phyloP scores from a whole-genome alignment of 2,113 vertebrate genomes.

The Mandrillus leucophaeus region DNA sequence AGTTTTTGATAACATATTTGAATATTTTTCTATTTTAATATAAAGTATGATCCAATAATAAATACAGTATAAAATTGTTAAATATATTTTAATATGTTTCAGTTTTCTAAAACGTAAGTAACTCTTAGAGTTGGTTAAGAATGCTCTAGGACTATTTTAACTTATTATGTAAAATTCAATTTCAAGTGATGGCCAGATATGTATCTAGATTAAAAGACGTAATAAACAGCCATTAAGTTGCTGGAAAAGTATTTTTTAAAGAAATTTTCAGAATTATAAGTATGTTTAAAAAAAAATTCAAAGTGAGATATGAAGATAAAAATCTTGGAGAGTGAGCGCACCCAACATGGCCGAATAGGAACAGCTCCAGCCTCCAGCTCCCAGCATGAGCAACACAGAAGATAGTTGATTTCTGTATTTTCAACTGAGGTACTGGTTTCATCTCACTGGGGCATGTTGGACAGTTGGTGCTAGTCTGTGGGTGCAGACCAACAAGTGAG shows the following conservation, averaged over 20 bases:
- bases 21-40: background rate
- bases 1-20: background rate
- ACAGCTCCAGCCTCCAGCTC: too few relatives aligned
- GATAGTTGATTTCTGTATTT: too few relatives aligned
- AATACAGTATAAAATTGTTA: background rate
- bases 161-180: conserved; percentile 11
- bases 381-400: too few relatives aligned
- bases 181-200: background rate
- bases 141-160: background rate
- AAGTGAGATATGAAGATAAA: background rate
- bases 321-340: background rate
- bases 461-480: too few relatives aligned
- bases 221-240: background rate
- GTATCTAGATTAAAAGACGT: background rate
- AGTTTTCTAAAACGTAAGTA: background rate
- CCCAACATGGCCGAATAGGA: too few relatives aligned
- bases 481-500: too few relatives aligned
- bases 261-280: background rate
- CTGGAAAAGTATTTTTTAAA: background rate
- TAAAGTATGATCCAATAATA: background rate
- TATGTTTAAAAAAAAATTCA: background rate
- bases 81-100: background rate
- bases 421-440: too few relatives aligned
- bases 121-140: background rate
- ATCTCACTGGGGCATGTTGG: too few relatives aligned